Conservation (phyloP, 2,888 invertebrate genomes). For the Philereme transversata region DNA sequence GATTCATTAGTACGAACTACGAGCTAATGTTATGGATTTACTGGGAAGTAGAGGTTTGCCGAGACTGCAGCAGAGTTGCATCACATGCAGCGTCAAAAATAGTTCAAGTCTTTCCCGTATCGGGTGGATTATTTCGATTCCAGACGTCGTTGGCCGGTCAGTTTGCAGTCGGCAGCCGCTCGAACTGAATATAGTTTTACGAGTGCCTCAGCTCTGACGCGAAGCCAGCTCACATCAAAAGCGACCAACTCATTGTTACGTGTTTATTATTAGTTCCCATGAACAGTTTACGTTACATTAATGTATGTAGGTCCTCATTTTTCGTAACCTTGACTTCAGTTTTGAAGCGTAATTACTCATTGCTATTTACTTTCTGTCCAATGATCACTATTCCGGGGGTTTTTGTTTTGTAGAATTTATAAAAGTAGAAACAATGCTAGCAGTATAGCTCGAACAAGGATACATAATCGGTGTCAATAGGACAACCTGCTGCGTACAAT, state of each 20-base stretch:
- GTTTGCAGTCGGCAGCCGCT: conserved; percentile 50
- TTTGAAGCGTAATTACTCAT: conserved; percentile 55
- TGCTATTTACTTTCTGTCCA: conserved; percentile 40
- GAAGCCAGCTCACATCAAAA: conserved; percentile 66
- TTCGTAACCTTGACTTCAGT: conserved; percentile 66
- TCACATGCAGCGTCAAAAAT: conserved; percentile 40
- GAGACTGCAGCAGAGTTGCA: conserved; percentile 31
- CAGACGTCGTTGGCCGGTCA: conserved; percentile 33
- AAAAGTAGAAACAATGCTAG: conserved; percentile 41
- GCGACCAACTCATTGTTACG: conserved; percentile 74
- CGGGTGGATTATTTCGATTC: conserved; percentile 34
- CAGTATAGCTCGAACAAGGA: conserved; percentile 49
- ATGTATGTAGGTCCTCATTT: conserved; percentile 61
- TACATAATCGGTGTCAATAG: conserved; percentile 70
- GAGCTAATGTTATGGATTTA: conserved; percentile 28
- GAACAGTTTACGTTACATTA: conserved; percentile 64
- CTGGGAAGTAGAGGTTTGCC: conserved; percentile 10
- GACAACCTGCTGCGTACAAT: conserved; percentile 63
- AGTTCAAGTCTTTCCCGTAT: conserved; percentile 32
- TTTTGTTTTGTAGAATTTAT: conserved; percentile 45
- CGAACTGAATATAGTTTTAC: conserved; percentile 76
- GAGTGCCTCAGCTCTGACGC: conserved; percentile 71
- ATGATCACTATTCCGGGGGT: conserved; percentile 42
- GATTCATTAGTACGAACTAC: conserved; percentile 50
- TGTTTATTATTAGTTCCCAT: conserved; percentile 77